These are phyloP conservation scores for Erebia aethiops DNA, from an alignment of 2,888 invertebrate genomes.

Conservation along the genomic window DNA sequence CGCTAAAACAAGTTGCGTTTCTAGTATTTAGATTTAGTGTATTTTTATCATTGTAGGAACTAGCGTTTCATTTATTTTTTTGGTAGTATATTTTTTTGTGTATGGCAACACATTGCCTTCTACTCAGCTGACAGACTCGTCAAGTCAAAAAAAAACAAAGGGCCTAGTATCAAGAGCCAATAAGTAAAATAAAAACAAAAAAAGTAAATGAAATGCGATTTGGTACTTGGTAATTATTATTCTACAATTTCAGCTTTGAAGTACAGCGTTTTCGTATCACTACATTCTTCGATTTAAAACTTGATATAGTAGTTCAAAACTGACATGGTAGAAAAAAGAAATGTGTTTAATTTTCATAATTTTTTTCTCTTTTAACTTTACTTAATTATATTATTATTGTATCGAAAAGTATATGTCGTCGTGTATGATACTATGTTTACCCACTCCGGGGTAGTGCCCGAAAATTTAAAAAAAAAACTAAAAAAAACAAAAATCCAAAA, in stretches of 20 bases:
- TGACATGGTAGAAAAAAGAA: constrained; percentile 61
- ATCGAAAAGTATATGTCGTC: constrained; percentile 67
- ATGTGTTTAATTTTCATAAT: constrained; percentile 51
- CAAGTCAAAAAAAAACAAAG: not conserved
- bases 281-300: constrained; percentile 53
- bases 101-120: not conserved
- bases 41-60: constrained; percentile 39
- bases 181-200: constrained; percentile 21
- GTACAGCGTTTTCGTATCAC: constrained; percentile 43
- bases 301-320: constrained; percentile 51
- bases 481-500: constrained; percentile 50
- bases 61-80: constrained; percentile 41
- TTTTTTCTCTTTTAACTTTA: constrained; percentile 37
- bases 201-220: constrained; percentile 48
- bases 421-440: constrained; percentile 70
- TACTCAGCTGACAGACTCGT: not conserved
- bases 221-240: constrained; percentile 45
- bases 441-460: constrained; percentile 74
- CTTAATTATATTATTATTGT: constrained; percentile 49
- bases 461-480: constrained; percentile 52
- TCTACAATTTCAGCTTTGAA: constrained; percentile 68
- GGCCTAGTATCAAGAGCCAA: constrained; percentile 4
- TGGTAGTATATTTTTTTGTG: constrained; percentile 22
- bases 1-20: constrained; percentile 51
- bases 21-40: constrained; percentile 52